A percentile compares a stretch with the other conserved stretches of the same genome.
phyloP scores from a whole-genome alignment of 2,797 vertebrate genomes.

The Crenichthys baileyi region DNA sequence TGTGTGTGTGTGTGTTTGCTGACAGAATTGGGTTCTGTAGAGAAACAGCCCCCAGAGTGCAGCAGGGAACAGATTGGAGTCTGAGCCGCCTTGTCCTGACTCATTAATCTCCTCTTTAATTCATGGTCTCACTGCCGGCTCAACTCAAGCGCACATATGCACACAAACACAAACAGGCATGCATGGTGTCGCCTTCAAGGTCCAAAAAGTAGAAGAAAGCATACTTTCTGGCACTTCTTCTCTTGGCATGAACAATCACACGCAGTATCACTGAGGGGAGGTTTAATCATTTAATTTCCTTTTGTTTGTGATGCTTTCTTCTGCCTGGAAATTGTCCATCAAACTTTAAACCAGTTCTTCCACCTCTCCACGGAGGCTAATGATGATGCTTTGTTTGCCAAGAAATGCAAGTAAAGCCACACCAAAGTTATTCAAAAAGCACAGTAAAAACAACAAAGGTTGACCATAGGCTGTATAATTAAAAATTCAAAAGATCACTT shows the following conservation, averaged over 20 bases:
- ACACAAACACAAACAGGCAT: conserved; percentile 35
- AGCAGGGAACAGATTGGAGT: conserved; percentile 79
- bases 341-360: neutral
- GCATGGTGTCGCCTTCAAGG: conserved; percentile 22
- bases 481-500: neutral
- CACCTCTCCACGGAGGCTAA: neutral
- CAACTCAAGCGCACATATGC: conserved; percentile 42
- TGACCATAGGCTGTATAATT: neutral
- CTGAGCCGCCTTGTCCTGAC: conserved; percentile 77
- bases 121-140: conserved; percentile 69
- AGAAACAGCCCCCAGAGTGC: conserved; percentile 62
- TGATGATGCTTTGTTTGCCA: conserved; percentile 10
- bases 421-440: neutral
- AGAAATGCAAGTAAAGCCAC: neutral
- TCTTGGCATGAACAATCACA: conserved; percentile 30
- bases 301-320: conserved; percentile 8
- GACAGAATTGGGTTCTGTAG: conserved; percentile 75
- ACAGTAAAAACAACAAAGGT: neutral
- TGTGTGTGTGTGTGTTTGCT: conserved; percentile 49
- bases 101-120: conserved; percentile 84
- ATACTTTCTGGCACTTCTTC: conserved; percentile 7
- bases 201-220: conserved; percentile 37
- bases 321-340: conserved; percentile 42
- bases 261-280: conserved; percentile 31
- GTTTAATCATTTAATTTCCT: conserved; percentile 58